Evolutionary conservation across 2,888 invertebrate genomes (phyloP).

Genomic region (Hirtodrosophila alboralis): DNA sequence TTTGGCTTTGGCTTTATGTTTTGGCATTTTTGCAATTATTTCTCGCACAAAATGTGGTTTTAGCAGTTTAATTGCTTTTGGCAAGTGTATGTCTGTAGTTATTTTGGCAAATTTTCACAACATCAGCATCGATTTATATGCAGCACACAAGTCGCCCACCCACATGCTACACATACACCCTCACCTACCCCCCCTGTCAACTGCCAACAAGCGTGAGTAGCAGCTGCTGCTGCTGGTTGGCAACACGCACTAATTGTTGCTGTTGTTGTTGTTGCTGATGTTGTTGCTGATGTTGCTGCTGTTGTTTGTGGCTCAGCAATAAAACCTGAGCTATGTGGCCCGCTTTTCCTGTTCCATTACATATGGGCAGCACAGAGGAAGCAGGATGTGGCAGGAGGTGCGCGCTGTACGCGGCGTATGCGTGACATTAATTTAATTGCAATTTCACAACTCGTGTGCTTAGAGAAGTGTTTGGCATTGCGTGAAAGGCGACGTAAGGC

Average conservation of each 20-base stretch:
- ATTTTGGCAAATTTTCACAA: slow-evolving; percentile 78
- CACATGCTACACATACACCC: background rate
- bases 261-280: slow-evolving; percentile 37
- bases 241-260: slow-evolving; percentile 78
- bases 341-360: slow-evolving; percentile 58
- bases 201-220: slow-evolving; percentile 52
- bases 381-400: background rate
- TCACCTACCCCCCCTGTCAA: background rate
- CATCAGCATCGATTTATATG: slow-evolving; percentile 80
- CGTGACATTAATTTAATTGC: slow-evolving; percentile 80
- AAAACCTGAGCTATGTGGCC: slow-evolving; percentile 68
- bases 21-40: slow-evolving; percentile 80
- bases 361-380: slow-evolving; percentile 9
- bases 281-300: slow-evolving; percentile 45
- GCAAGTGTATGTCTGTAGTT: slow-evolving; percentile 70
- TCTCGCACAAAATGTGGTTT: slow-evolving; percentile 80
- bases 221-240: slow-evolving; percentile 65
- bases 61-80: slow-evolving; percentile 80
- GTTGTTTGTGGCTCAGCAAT: slow-evolving; percentile 72
- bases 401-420: slow-evolving; percentile 71
- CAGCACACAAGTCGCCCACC: slow-evolving; percentile 57
- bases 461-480: slow-evolving; percentile 8
- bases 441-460: slow-evolving; percentile 66
- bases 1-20: slow-evolving; percentile 75
- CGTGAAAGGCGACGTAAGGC: slow-evolving; percentile 21